Percentiles rank a stretch among this genome's conserved stretches.
Conservation (phyloP, 2,888 invertebrate genomes). For the Lithophane ornitopus region DNA sequence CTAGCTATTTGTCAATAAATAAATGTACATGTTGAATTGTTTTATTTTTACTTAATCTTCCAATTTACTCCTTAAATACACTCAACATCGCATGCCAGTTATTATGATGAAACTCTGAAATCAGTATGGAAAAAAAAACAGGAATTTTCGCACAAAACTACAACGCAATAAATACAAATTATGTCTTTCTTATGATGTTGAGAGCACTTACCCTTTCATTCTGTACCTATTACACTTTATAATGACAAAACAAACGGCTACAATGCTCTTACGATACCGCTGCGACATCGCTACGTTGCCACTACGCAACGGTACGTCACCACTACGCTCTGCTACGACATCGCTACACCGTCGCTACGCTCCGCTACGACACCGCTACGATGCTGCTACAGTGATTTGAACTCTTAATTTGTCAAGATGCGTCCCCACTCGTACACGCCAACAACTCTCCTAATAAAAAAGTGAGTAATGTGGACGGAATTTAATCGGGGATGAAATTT, state of each 20-base stretch:
- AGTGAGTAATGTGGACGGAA: not conserved
- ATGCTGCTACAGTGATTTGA: not conserved
- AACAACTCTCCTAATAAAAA: no score
- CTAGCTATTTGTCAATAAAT: conserved; percentile 74
- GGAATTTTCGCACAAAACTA: not conserved
- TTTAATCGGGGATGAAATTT: not conserved
- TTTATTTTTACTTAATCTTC: conserved; percentile 61
- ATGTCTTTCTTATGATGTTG: not conserved
- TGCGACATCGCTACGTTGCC: not conserved
- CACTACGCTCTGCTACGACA: no score
- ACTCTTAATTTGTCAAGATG: not conserved
- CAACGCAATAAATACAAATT: no score
- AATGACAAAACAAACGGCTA: not conserved
- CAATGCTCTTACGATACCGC: not conserved
- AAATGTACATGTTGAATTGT: conserved; percentile 68
- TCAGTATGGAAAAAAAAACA: not conserved
- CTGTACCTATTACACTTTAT: not conserved
- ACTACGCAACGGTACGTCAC: no score
- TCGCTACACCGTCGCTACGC: not conserved
- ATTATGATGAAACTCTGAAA: not conserved
- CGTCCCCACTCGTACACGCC: not conserved
- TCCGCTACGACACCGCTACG: not conserved
- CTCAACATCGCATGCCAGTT: no score
- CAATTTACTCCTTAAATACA: not conserved
- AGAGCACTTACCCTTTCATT: not conserved